A percentile compares a stretch with the other conserved stretches of the same genome.
These are phyloP conservation scores for Drosophila ananassae DNA, from an alignment of 1,140 invertebrate species.

Conservation along the genomic window DNA sequence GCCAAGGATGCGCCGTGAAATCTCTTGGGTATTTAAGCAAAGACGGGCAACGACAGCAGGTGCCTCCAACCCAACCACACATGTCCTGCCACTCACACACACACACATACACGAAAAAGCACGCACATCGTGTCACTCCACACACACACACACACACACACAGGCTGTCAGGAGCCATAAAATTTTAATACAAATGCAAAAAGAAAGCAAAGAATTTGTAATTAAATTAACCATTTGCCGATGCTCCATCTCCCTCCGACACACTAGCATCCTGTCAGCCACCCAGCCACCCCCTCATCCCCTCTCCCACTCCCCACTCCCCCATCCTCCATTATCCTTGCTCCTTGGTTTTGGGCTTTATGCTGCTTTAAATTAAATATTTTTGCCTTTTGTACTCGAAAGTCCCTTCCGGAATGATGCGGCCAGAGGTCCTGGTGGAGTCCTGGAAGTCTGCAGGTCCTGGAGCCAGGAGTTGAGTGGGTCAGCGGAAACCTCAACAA, in stretches of 20 bases:
- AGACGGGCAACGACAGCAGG: conserved; percentile 70
- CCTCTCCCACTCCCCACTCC: background rate
- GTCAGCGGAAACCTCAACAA: conserved; percentile 62
- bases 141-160: conserved; percentile 1
- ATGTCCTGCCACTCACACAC: background rate
- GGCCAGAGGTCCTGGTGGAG: background rate
- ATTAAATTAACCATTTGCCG: conserved; percentile 79
- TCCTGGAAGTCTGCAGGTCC: too few species aligned
- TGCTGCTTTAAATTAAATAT: conserved; percentile 49
- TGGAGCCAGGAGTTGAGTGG: conserved; percentile 27
- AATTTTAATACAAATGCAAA: conserved; percentile 71
- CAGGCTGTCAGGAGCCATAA: conserved; percentile 47
- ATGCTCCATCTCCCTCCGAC: conserved; percentile 5
- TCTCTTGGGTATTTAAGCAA: conserved; percentile 75
- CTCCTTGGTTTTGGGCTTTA: conserved; percentile 28
- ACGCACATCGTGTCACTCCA: conserved; percentile 1
- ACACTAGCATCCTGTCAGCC: too few species aligned
- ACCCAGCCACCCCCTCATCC: background rate
- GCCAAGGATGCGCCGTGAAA: conserved; percentile 20
- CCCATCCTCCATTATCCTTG: background rate
- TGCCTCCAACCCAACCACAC: conserved; percentile 27
- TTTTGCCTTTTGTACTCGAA: conserved; percentile 28
- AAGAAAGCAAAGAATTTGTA: conserved; percentile 79
- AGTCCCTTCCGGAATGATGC: conserved; percentile 39
- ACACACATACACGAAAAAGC: background rate